Evolutionary conservation across 2,797 vertebrate genomes (phyloP), one percentile per base, ranked within the genome.

Genomic region (Miichthys miiuy): DNA sequence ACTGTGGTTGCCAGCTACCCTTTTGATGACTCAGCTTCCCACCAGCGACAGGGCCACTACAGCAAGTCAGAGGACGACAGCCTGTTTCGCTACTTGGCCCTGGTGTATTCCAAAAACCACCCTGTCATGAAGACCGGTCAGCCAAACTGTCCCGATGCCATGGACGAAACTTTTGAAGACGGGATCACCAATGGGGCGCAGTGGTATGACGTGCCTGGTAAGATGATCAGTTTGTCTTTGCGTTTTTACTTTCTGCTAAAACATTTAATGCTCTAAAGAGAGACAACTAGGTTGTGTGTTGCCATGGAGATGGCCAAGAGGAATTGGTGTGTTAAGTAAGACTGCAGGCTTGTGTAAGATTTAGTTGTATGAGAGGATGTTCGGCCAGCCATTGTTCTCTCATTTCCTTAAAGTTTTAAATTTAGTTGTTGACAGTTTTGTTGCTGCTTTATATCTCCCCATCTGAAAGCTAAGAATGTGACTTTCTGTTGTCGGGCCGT

Each of bases 1-100:
- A 96, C 97, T 0, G 97, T 99, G 81, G 98, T 99, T 65, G 98
- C 98, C 85, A 99, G 98, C 92, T 99, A 99, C 87, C 98, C 98
- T 14, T 99, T 96, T 11, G 98, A 99, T 61, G 98, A 99, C 92
- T 97, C 97, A 3, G 87, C 90, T 47, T 60, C 50, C 0, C 98
- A 99, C 69, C 8, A 69, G 38, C 2, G 0, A 7, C 82, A 91
- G 55, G 96, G 96, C 51, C 57, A 90, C 62, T 99, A 99, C 87
- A 99, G 98, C 85, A 94, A 82, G 84, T 96, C 98, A 0, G 95
- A 95, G 1, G 98, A 99, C 4, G 98, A 99, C 58, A 85, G 87
- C 58, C 96, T 99, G 72, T 99, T 99, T 90, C 96, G 86, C 75
- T 93, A 96, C 80, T 86, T 99, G 91, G 97, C 98, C 0, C 94